Conservation (phyloP, 2,113 vertebrate species). For the Pavo muticus region DNA sequence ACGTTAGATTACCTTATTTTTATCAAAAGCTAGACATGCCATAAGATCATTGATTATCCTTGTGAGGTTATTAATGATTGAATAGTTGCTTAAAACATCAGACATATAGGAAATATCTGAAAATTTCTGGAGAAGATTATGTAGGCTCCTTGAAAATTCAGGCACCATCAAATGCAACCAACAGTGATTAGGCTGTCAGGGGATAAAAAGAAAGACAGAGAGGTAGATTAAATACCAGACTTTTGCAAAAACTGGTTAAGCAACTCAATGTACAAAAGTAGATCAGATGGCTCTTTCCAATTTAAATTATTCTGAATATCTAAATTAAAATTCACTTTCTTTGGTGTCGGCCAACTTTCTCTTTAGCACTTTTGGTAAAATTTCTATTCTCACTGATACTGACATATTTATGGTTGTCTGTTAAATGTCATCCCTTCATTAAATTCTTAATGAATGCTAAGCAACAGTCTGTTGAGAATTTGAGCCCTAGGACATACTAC, state of each 20-base stretch:
- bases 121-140: constrained; percentile 81
- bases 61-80: constrained; percentile 83
- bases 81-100: constrained; percentile 83
- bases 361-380: not conserved
- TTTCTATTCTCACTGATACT: not conserved
- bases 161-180: constrained; percentile 82
- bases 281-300: constrained; percentile 34
- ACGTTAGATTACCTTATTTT: constrained; percentile 75
- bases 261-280: constrained; percentile 23
- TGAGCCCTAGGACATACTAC: not conserved
- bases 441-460: constrained; percentile 14
- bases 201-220: constrained; percentile 49
- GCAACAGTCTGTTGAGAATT: not conserved
- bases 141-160: constrained; percentile 79
- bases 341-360: constrained; percentile 26
- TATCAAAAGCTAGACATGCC: constrained; percentile 73
- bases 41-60: constrained; percentile 82
- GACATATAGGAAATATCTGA: constrained; percentile 79
- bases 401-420: constrained; percentile 1
- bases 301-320: constrained; percentile 9
- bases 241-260: constrained; percentile 38
- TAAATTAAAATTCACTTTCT: not conserved
- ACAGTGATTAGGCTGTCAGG: constrained; percentile 81
- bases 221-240: constrained; percentile 34
- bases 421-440: not conserved